Evolutionary conservation across 2,888 invertebrate species (phyloP).

Genomic region (Invenusta paracnida): DNA sequence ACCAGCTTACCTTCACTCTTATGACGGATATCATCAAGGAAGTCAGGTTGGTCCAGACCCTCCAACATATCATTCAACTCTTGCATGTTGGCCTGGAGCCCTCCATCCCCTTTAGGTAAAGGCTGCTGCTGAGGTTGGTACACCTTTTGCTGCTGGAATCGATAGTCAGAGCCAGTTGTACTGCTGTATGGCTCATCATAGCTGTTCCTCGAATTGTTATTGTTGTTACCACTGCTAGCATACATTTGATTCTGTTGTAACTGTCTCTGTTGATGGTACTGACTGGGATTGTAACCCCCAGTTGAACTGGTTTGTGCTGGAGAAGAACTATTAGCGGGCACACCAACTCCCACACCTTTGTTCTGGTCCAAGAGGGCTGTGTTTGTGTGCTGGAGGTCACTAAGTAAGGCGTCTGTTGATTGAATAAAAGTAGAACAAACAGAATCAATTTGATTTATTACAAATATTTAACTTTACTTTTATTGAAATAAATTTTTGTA

Average conservation of each 20-base stretch:
- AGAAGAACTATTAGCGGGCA: background rate
- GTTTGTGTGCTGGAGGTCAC: background rate
- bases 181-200: background rate
- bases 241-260: too few relatives aligned
- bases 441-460: too few relatives aligned
- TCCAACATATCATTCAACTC: background rate
- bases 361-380: background rate
- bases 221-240: too few relatives aligned
- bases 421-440: too few relatives aligned
- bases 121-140: background rate
- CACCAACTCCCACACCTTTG: background rate
- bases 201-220: background rate
- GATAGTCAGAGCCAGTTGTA: background rate
- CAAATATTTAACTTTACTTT: too few relatives aligned
- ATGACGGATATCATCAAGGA: background rate
- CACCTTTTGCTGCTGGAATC: background rate
- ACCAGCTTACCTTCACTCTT: slow-evolving; percentile 11
- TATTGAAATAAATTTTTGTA: too few relatives aligned
- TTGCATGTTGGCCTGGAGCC: slow-evolving; percentile 14
- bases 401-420: background rate
- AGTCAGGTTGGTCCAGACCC: background rate
- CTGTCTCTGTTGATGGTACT: background rate
- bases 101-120: background rate
- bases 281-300: too few relatives aligned
- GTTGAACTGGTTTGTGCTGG: too few relatives aligned